Base-by-base conservation (phyloP, 2,113 vertebrate genomes). In the Notothenia coriiceps region DNA sequence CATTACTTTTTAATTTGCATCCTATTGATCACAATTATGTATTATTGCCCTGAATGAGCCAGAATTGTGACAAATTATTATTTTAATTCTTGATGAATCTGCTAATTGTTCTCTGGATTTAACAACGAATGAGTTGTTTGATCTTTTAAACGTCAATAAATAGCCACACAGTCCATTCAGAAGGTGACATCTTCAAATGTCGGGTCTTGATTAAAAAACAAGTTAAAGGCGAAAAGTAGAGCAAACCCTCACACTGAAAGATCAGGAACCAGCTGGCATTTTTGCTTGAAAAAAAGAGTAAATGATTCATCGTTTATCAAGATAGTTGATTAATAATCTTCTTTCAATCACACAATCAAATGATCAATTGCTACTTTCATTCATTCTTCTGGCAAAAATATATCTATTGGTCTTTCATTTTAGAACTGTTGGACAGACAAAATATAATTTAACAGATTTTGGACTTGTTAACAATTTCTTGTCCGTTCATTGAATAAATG, bases 1-100 rank as follows among this genome's bases (percentile, higher is more conserved):
- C 10, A 25, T 33, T 9, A 17, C 13, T 17, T 2, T n/a, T 55
- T 8, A 57, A 64, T 77, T 71, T 83, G 61, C 44, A 65, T 74
- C 0, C 11, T 20, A 14, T 10, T 60, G 17, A 66, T 76, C 22
- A 69, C 20, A 49, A 29, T 29, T 29, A 29, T 29, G 25, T 29
- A 29, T 29, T 29, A 29, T 77, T 82, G 6, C 9, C n/a, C 11
- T 22, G 6, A 40, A 60, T 14, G 15, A 60, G 33, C 0, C 8
- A 20, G 4, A 4, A 15, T 25, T 14, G 5, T 8, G 2, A 14
- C 17, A n/a, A n/a, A 51, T 25, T 6, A 10, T 43, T 52, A 20
- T 33, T 60, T 18, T 57, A 40, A 64, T 25, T 70, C 49, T 67
- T 52, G 6, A 29, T 29, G 3, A 0, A 29, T 29, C 29, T 29